A percentile compares a stretch with the other conserved stretches of the same genome.
Conservation (phyloP, 2,797 vertebrate species). For the Streptopelia turtur region DNA sequence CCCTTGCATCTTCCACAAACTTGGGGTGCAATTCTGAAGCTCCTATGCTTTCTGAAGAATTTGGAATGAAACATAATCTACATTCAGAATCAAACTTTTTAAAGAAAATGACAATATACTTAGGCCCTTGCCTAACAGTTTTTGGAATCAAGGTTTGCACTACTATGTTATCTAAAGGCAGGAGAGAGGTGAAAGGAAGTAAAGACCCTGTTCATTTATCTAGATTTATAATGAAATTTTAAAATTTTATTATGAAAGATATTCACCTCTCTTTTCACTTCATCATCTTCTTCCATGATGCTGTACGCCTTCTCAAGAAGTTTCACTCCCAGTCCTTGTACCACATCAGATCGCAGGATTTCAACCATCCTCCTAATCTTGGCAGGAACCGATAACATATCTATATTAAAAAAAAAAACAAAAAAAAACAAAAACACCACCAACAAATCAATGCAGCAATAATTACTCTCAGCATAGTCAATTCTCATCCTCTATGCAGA, state of each 20-base stretch:
- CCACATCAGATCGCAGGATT: constrained; percentile 89
- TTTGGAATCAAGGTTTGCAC: background rate
- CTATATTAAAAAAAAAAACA: constrained; percentile 75
- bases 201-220: background rate
- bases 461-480: background rate
- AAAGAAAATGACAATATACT: background rate
- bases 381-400: constrained; percentile 82
- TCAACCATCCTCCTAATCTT: constrained; percentile 92
- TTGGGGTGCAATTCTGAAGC: background rate
- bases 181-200: too few species aligned
- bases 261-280: constrained; percentile 87
- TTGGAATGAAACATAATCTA: background rate
- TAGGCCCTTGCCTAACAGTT: background rate
- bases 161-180: background rate
- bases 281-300: constrained; percentile 93
- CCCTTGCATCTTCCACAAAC: background rate
- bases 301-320: constrained; percentile 89
- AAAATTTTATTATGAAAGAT: background rate
- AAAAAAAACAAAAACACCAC: background rate
- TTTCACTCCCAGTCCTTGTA: constrained; percentile 91
- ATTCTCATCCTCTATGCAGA: background rate
- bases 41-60: background rate
- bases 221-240: background rate
- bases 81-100: background rate
- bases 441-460: background rate